Conservation (phyloP, 2,797 vertebrate species). For the Pipistrellus pygmaeus region DNA sequence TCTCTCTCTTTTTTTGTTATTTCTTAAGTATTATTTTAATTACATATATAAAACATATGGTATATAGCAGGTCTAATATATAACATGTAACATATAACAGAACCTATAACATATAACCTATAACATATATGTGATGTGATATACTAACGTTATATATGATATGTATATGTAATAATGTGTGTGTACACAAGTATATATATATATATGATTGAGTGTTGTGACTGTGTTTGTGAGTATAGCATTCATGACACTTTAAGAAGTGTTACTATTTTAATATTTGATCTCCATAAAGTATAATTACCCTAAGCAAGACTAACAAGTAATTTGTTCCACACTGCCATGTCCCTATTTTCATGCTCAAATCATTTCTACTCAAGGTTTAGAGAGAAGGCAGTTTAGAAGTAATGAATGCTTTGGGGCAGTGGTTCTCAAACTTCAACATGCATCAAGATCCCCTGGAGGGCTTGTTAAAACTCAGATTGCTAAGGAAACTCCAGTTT, state of each 20-base stretch:
- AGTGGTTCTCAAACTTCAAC: slow-evolving; percentile 60
- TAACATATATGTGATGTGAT: not conserved
- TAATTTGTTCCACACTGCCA: slow-evolving; percentile 25
- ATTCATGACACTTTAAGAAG: slow-evolving; percentile 39
- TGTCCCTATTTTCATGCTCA: slow-evolving; percentile 44
- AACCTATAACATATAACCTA: too few relatives aligned
- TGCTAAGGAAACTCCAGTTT: slow-evolving; percentile 38
- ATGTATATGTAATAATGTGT: not conserved
- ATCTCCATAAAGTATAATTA: slow-evolving; percentile 57
- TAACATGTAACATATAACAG: too few relatives aligned
- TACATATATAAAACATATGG: not conserved
- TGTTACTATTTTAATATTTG: slow-evolving; percentile 64
- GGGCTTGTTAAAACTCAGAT: slow-evolving; percentile 62
- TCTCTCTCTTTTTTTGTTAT: slow-evolving; percentile 29
- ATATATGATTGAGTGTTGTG: not conserved
- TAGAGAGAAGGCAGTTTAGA: slow-evolving; percentile 33
- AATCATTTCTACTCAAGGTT: slow-evolving; percentile 34
- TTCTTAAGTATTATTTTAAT: slow-evolving; percentile 51
- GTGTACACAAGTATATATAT: not conserved
- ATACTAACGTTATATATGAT: too few relatives aligned
- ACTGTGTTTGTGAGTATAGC: not conserved
- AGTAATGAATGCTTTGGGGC: slow-evolving; percentile 56
- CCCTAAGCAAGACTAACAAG: slow-evolving; percentile 56
- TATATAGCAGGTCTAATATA: too few relatives aligned
- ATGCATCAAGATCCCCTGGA: slow-evolving; percentile 52